These are phyloP conservation scores for Digitonthophagus gazella DNA, from an alignment of 2,888 invertebrate genomes.

Conservation along the genomic window DNA sequence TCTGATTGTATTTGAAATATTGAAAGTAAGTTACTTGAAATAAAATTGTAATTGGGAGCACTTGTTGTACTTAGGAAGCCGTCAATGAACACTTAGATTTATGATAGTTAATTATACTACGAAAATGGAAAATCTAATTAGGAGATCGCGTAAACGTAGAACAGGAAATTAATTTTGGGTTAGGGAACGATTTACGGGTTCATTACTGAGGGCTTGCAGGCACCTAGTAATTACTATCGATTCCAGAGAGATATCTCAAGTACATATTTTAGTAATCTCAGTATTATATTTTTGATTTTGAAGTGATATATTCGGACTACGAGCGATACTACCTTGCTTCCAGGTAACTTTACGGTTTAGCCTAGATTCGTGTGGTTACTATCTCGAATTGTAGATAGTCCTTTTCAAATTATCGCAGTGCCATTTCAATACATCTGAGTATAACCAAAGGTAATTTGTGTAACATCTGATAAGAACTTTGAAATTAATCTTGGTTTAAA, in stretches of 20 bases:
- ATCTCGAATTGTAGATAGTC: not conserved
- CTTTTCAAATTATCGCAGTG: not conserved
- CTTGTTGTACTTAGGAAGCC: not conserved
- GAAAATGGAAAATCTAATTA: conserved; percentile 24
- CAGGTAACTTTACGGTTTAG: not conserved
- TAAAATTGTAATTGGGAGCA: too few species aligned
- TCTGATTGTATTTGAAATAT: too few species aligned
- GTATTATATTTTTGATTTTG: conserved; percentile 10
- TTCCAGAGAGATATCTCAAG: conserved; percentile 8
- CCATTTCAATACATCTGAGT: not conserved
- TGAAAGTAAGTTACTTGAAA: too few species aligned
- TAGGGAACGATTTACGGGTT: conserved; percentile 23
- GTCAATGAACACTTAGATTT: not conserved
- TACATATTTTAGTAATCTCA: conserved; percentile 2
- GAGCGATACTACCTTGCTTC: not conserved
- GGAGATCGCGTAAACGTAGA: conserved; percentile 18
- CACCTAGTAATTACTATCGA: conserved; percentile 11
- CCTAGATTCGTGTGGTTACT: not conserved
- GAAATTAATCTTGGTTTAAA: not conserved
- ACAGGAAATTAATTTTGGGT: conserved; percentile 30
- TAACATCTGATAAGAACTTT: not conserved
- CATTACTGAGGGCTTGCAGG: conserved; percentile 5
- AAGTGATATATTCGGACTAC: not conserved
- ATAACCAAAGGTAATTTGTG: not conserved
- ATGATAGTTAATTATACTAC: conserved; percentile 1